Base-by-base conservation (phyloP, 1,140 invertebrate genomes). In the Polyergus mexicanus region DNA sequence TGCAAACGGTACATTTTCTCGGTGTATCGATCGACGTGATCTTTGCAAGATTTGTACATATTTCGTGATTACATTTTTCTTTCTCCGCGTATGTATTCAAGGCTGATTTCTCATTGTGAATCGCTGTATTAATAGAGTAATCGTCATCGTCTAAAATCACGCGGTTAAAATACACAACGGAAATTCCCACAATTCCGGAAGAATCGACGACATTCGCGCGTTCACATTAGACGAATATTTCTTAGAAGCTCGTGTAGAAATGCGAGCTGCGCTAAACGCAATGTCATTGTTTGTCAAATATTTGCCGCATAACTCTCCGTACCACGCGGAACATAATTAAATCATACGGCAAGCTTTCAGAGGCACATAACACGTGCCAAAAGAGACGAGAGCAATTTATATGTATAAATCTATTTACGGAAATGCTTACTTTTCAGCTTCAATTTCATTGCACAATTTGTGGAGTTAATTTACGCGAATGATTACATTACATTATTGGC, bases 81-180 rank as follows among this genome's bases (percentile, higher is more conserved):
- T 66, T 75, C 51, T 32, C 47, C 38, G 41, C 62, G 41, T 44
- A 58, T 41, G 4, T 13, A 54, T 56, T 32, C 78, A 89, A 89
- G 88, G 88, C n/a, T 72, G 44, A 78, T 65, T 41, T 84, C 72
- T 75, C 71, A 89, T 89, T 78, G 16, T 19, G 80, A 66, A 78
- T 56, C 41, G 78, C 78, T 74, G 4, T 84, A 89, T 89, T 89
- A 89, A 86, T 89, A 89, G 16, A 19, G 75, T 22, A 75, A 22
- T 63, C 56, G 87, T 75, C 65, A 60, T 62, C 54, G 47, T 77
- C 71, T 60, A 72, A 85, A 78, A 71, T 85, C 74, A 63, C 54
- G 41, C 75, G 75, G 71, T 41, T 81, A n/a, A 28, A 71, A 5
- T 68, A 44, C n/a, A 19, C 11, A 58, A 60, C 68, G 86, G 88